Percentiles rank a stretch among this genome's conserved stretches.
These are phyloP conservation scores for Petrocephalus sullivani DNA, from an alignment of 2,797 vertebrate species.

Conservation along the genomic window DNA sequence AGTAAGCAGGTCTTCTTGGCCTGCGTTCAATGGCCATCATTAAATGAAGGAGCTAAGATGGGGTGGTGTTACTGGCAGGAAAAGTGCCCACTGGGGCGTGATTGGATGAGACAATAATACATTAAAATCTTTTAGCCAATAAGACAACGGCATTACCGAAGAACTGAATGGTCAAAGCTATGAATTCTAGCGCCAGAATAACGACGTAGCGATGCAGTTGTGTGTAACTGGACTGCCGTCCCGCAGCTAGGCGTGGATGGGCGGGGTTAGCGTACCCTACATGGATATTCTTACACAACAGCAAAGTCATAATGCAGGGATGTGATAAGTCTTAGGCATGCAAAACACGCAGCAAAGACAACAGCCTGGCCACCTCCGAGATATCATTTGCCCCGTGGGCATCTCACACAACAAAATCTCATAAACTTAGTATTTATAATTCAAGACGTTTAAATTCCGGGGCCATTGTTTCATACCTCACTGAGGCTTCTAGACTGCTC, in stretches of 20 bases:
- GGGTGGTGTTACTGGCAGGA: neutral
- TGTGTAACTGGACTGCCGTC: neutral
- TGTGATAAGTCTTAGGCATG: neutral
- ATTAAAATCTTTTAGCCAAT: neutral
- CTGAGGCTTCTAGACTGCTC: neutral
- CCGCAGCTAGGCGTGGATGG: neutral
- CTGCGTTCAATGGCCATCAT: neutral
- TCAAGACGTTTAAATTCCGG: constrained; percentile 21
- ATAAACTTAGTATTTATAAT: constrained; percentile 20
- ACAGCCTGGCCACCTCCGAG: neutral
- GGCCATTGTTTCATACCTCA: neutral
- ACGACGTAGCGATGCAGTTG: neutral
- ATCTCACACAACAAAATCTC: constrained; percentile 4
- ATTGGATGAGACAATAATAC: neutral
- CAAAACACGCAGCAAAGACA: neutral
- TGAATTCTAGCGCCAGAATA: neutral
- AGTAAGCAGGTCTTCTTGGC: neutral
- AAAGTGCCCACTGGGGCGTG: neutral
- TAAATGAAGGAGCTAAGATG: neutral
- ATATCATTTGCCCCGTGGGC: constrained; percentile 8
- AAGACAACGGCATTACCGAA: neutral
- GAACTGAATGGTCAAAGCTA: neutral
- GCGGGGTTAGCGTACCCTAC: neutral
- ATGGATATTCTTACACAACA: neutral
- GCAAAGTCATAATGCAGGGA: neutral